Evolutionary conservation across 2,888 invertebrate genomes (phyloP).

Genomic region (Anoplius nigerrimus): DNA sequence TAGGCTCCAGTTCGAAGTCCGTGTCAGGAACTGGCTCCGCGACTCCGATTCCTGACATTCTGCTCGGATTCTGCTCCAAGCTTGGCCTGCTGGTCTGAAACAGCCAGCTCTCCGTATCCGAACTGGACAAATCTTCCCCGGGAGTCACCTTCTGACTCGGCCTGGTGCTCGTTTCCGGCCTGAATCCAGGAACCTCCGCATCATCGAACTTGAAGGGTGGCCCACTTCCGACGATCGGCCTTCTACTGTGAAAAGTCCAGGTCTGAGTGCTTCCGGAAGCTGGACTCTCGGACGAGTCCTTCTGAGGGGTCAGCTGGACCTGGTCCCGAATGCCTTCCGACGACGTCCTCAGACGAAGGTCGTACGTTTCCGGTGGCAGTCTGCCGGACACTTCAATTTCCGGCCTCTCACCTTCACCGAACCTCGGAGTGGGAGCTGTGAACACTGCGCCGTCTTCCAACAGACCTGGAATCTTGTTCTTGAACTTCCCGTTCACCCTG

Average conservation of each 20-base stretch:
- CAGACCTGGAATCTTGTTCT: slow-evolving; percentile 60
- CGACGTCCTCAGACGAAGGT: slow-evolving; percentile 62
- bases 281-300: neutral
- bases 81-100: neutral
- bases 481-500: slow-evolving; percentile 67
- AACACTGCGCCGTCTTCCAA: slow-evolving; percentile 37
- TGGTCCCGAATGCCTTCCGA: slow-evolving; percentile 27
- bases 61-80: slow-evolving; percentile 15
- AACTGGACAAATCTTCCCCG: neutral
- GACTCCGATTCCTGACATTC: slow-evolving; percentile 67
- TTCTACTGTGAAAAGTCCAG: neutral
- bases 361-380: slow-evolving; percentile 65
- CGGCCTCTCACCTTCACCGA: slow-evolving; percentile 51
- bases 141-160: neutral
- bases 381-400: slow-evolving; percentile 67
- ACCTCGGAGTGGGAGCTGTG: slow-evolving; percentile 3
- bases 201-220: no score
- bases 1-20: slow-evolving; percentile 64
- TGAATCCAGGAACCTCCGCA: neutral
- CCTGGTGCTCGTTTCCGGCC: neutral
- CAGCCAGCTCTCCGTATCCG: slow-evolving; percentile 2
- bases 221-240: neutral
- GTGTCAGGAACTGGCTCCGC: slow-evolving; percentile 72
- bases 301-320: neutral
- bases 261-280: neutral